Evolutionary conservation across 2,888 invertebrate genomes (phyloP).

Genomic region (Platynereis dumerilii): DNA sequence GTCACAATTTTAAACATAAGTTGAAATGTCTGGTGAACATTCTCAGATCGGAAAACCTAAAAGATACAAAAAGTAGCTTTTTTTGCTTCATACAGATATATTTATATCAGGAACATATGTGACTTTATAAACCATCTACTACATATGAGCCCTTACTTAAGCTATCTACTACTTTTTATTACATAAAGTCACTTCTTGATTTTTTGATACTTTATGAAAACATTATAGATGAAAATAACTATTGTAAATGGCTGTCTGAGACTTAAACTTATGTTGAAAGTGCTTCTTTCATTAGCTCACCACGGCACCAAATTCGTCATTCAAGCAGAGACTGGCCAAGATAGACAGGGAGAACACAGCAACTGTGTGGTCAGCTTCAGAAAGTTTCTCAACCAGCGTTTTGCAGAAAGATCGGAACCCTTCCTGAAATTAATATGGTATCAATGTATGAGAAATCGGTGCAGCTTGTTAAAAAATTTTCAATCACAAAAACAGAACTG

Average conservation of each 20-base stretch:
- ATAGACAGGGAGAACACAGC: constrained; percentile 50
- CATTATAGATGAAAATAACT: too few species aligned
- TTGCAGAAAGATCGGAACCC: constrained; percentile 43
- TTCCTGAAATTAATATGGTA: constrained; percentile 33
- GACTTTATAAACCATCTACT: too few species aligned
- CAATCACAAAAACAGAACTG: too few species aligned
- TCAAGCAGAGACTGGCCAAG: constrained; percentile 50
- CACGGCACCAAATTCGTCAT: constrained; percentile 51
- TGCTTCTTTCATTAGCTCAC: constrained; percentile 32
- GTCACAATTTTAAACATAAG: constrained; percentile 63
- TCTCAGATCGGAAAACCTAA: constrained; percentile 54
- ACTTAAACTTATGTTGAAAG: not conserved
- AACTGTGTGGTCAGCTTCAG: constrained; percentile 44
- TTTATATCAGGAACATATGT: too few species aligned
- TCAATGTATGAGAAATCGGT: too few species aligned
- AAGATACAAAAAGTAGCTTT: constrained; percentile 13
- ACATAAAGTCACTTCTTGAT: too few species aligned
- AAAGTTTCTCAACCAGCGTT: constrained; percentile 44
- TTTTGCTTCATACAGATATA: not conserved
- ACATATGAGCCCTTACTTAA: too few species aligned
- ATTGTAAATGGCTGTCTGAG: too few species aligned
- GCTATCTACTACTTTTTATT: too few species aligned
- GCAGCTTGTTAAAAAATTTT: too few species aligned
- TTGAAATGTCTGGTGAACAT: constrained; percentile 62
- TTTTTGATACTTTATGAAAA: too few species aligned